Conservation (phyloP, 2,797 vertebrate species). For the Leucoraja ocellata region DNA sequence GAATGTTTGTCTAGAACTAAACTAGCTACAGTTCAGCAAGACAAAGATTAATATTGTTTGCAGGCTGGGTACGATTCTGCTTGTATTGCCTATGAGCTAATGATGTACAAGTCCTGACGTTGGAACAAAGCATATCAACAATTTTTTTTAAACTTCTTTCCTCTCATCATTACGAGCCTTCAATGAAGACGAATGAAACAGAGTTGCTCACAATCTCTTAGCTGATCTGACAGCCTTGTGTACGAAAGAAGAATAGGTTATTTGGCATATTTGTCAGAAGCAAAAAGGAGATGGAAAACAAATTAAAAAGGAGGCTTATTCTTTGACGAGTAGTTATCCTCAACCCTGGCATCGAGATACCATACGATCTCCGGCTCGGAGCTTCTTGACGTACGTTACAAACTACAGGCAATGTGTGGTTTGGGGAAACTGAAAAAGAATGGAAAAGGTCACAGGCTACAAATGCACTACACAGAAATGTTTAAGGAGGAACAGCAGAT, state of each 20-base stretch:
- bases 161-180: not conserved
- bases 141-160: not conserved
- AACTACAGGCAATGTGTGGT: not conserved
- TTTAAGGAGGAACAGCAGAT: too few relatives aligned
- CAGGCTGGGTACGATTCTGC: not conserved
- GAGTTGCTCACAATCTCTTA: not conserved
- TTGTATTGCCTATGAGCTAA: not conserved
- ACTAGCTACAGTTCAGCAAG: not conserved
- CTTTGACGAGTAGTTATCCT: not conserved
- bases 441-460: not conserved
- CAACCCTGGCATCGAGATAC: not conserved
- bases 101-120: not conserved
- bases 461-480: not conserved
- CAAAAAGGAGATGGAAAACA: not conserved
- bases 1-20: not conserved
- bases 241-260: not conserved
- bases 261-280: not conserved
- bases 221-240: not conserved
- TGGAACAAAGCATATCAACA: not conserved
- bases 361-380: too few relatives aligned
- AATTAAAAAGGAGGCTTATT: not conserved
- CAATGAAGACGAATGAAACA: not conserved
- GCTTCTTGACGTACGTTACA: not conserved
- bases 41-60: slow-evolving; percentile 14
- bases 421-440: not conserved